Evolutionary conservation across 2,797 vertebrate species (phyloP).

Genomic region (Fratercula arctica): DNA sequence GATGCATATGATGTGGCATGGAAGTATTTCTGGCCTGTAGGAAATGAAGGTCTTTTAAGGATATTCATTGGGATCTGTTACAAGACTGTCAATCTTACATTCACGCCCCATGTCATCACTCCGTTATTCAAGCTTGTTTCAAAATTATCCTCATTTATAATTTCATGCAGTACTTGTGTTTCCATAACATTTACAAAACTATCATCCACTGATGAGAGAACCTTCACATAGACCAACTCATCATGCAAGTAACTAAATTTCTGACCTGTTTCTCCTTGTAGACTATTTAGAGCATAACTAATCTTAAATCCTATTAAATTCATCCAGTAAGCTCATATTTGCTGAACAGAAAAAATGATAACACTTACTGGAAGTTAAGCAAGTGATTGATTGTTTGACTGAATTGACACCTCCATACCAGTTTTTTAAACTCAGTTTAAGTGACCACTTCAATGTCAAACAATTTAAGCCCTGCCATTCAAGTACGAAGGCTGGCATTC

Average conservation of each 20-base stretch:
- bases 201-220: neutral
- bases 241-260: neutral
- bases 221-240: neutral
- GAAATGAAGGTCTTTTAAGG: neutral
- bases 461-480: conserved; percentile 67
- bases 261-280: neutral
- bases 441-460: conserved; percentile 70
- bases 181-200: neutral
- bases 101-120: neutral
- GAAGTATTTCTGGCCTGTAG: neutral
- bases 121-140: conserved; percentile 6
- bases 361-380: neutral
- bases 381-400: neutral
- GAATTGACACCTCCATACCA: conserved; percentile 48
- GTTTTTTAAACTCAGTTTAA: conserved; percentile 64
- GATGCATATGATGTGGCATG: neutral
- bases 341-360: neutral
- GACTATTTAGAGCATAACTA: neutral
- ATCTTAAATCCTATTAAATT: neutral
- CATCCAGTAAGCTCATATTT: neutral
- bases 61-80: neutral
- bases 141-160: neutral
- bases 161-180: neutral
- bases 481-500: conserved; percentile 26
- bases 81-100: neutral